A percentile compares a stretch with the other conserved stretches of the same genome.
phyloP scores from a whole-genome alignment of 2,797 vertebrate genomes.

The Myotis vivesi region DNA sequence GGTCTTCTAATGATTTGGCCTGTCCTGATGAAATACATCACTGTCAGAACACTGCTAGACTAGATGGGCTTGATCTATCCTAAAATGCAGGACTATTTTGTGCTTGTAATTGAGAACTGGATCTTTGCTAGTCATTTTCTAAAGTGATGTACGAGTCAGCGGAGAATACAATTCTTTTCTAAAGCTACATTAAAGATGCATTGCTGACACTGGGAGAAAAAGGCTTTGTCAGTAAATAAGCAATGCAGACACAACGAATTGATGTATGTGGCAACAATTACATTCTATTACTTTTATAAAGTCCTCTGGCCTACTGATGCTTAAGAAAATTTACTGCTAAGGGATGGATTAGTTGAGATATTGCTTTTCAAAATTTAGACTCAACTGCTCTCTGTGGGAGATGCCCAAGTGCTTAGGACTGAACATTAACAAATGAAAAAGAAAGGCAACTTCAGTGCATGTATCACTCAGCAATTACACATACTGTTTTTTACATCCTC shows the following conservation, averaged over 20 bases:
- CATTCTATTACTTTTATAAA: slow-evolving; percentile 59
- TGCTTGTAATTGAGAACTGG: slow-evolving; percentile 66
- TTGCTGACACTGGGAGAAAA: slow-evolving; percentile 75
- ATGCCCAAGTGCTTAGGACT: neutral
- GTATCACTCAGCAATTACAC: neutral
- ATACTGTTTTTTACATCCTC: neutral
- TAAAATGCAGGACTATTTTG: slow-evolving; percentile 62
- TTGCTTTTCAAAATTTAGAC: slow-evolving; percentile 36
- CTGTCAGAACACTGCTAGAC: neutral
- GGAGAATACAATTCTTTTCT: slow-evolving; percentile 67
- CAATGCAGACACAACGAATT: slow-evolving; percentile 19
- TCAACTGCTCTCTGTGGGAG: neutral
- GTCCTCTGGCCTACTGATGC: slow-evolving; percentile 15
- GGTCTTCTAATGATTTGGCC: neutral
- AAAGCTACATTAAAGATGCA: slow-evolving; percentile 57
- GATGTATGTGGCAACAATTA: slow-evolving; percentile 59
- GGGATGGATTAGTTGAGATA: slow-evolving; percentile 27
- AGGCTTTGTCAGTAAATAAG: slow-evolving; percentile 75
- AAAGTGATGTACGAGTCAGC: slow-evolving; percentile 72
- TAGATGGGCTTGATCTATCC: neutral
- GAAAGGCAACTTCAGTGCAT: neutral
- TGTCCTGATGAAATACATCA: neutral
- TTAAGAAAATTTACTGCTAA: slow-evolving; percentile 54
- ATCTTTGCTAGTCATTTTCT: slow-evolving; percentile 72
- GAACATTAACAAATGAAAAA: neutral